Conservation (phyloP, 2,113 vertebrate species). For the Eulacestoma nigropectus region DNA sequence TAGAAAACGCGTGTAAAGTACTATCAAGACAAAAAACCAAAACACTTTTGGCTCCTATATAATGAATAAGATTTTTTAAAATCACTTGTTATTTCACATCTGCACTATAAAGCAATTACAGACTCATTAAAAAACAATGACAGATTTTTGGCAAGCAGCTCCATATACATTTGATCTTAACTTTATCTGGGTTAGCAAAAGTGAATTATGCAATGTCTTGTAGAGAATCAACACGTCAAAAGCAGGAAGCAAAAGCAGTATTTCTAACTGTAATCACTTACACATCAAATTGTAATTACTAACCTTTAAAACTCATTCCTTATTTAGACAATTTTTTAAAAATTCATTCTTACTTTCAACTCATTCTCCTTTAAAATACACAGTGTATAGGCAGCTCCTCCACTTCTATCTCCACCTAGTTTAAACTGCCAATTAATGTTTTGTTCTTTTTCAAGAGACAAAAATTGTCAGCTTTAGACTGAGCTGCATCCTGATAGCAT, state of each 20-base stretch:
- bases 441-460: background rate
- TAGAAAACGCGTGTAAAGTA: background rate
- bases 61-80: background rate
- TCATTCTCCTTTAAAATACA: background rate
- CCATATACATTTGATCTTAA: background rate
- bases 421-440: background rate
- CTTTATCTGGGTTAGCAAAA: background rate
- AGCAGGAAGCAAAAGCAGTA: background rate
- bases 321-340: background rate
- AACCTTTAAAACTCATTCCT: background rate
- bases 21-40: background rate
- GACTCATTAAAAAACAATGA: background rate
- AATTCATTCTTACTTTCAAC: background rate
- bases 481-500: background rate
- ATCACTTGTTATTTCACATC: background rate
- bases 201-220: background rate
- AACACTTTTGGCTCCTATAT: background rate
- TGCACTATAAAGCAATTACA: background rate
- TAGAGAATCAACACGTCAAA: background rate
- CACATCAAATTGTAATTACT: background rate
- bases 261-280: background rate
- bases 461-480: background rate
- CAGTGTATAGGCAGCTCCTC: background rate
- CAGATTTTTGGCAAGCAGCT: background rate
- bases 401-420: background rate